Conservation (phyloP, 2,888 invertebrate species). For the Merodon equestris region DNA sequence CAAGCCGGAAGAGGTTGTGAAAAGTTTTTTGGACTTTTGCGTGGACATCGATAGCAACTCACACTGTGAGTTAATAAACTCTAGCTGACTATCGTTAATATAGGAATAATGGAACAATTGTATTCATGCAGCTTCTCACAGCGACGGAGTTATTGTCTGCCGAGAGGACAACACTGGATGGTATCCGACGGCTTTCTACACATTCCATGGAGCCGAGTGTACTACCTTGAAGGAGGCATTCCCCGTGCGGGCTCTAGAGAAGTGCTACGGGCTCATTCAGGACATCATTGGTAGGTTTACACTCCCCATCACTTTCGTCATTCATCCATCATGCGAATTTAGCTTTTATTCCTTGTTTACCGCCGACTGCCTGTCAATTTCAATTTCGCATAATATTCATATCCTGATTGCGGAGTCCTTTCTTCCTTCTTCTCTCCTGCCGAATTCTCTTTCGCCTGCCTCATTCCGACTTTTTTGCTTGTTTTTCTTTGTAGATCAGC, state of each 20-base stretch:
- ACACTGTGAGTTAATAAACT: conserved; percentile 37
- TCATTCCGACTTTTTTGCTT: too few relatives aligned
- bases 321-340: conserved; percentile 27
- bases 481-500: conserved; percentile 70
- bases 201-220: conserved; percentile 80
- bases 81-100: too few relatives aligned
- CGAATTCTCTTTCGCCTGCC: too few relatives aligned
- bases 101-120: neutral
- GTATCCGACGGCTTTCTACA: conserved; percentile 86
- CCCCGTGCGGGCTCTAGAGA: conserved; percentile 72
- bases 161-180: conserved; percentile 82
- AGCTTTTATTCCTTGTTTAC: conserved; percentile 1
- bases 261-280: conserved; percentile 72
- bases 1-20: conserved; percentile 25
- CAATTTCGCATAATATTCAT: conserved; percentile 47
- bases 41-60: conserved; percentile 45
- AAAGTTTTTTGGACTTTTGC: conserved; percentile 52
- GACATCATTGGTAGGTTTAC: conserved; percentile 73
- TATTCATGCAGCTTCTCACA: conserved; percentile 76
- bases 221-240: conserved; percentile 74
- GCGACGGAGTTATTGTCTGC: conserved; percentile 86
- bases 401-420: conserved; percentile 23
- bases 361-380: conserved; percentile 45
- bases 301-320: conserved; percentile 17
- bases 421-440: conserved; percentile 10